Conservation (phyloP, 2,113 vertebrate species). For the Sorex fumeus region DNA sequence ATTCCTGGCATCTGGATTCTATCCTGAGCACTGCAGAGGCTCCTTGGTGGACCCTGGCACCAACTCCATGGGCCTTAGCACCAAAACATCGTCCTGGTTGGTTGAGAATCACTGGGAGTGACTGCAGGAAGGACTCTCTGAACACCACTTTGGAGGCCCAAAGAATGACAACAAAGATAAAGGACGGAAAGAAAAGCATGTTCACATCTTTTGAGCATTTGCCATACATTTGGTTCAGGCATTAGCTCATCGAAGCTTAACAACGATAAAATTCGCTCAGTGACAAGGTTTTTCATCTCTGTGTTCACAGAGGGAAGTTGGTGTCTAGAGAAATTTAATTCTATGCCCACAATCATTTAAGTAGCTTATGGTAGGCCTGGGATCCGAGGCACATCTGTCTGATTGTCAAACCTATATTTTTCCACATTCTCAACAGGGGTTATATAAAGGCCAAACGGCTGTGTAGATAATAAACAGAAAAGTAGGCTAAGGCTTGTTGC, state of each 20-base stretch:
- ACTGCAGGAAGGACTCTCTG: too few relatives aligned
- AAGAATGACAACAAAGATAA: too few relatives aligned
- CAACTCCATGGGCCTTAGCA: too few relatives aligned
- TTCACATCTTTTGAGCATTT: background rate
- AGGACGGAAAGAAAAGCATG: background rate
- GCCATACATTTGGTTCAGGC: background rate
- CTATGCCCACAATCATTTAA: background rate
- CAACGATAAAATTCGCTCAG: background rate
- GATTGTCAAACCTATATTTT: background rate
- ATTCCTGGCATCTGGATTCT: too few relatives aligned
- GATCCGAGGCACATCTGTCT: background rate
- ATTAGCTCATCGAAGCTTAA: background rate
- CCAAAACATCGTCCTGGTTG: background rate
- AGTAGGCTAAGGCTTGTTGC: background rate
- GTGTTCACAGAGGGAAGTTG: background rate
- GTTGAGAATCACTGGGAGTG: too few relatives aligned
- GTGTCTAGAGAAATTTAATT: background rate
- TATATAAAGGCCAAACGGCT: background rate
- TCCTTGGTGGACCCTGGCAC: too few relatives aligned
- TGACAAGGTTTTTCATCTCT: background rate
- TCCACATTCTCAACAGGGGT: background rate
- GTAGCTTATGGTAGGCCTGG: background rate
- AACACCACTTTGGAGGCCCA: too few relatives aligned
- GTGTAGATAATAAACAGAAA: background rate
- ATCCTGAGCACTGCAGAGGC: too few relatives aligned